A percentile compares a stretch with the other conserved stretches of the same genome.
phyloP scores from a whole-genome alignment of 92 coral and sea anemone genomes.

The Phymanthus crucifer region DNA sequence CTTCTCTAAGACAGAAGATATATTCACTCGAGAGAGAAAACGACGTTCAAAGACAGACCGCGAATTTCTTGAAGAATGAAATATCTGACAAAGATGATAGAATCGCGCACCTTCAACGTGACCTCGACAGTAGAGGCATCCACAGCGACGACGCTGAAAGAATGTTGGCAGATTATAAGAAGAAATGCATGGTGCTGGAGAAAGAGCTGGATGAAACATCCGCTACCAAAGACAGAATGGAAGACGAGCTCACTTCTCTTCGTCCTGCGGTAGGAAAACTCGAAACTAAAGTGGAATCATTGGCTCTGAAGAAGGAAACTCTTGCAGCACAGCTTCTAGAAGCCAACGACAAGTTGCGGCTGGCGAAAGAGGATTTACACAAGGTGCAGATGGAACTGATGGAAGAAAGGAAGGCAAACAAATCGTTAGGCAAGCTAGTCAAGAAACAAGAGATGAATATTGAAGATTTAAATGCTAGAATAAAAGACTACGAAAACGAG shows the following conservation, averaged over 20 bases:
- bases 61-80: constrained; percentile 58
- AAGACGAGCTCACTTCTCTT: constrained; percentile 51
- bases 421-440: constrained; percentile 69
- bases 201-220: constrained; percentile 64
- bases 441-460: constrained; percentile 65
- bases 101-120: constrained; percentile 63
- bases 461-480: constrained; percentile 45
- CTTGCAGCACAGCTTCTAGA: constrained; percentile 53
- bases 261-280: constrained; percentile 62
- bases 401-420: constrained; percentile 78
- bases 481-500: constrained; percentile 53
- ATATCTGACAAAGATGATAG: constrained; percentile 49
- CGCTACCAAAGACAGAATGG: constrained; percentile 45
- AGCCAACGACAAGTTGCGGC: constrained; percentile 52
- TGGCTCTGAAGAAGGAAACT: constrained; percentile 61
- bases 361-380: constrained; percentile 58
- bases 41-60: constrained; percentile 39
- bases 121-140: constrained; percentile 50
- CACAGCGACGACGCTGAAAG: constrained; percentile 56
- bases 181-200: constrained; percentile 55
- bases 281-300: constrained; percentile 56
- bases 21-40: constrained; percentile 69
- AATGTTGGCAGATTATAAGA: constrained; percentile 51
- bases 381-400: constrained; percentile 49
- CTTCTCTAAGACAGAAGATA: constrained; percentile 65